These are phyloP conservation scores for Anthophora plumipes DNA, from an alignment of 2,888 invertebrate genomes.

Conservation along the genomic window DNA sequence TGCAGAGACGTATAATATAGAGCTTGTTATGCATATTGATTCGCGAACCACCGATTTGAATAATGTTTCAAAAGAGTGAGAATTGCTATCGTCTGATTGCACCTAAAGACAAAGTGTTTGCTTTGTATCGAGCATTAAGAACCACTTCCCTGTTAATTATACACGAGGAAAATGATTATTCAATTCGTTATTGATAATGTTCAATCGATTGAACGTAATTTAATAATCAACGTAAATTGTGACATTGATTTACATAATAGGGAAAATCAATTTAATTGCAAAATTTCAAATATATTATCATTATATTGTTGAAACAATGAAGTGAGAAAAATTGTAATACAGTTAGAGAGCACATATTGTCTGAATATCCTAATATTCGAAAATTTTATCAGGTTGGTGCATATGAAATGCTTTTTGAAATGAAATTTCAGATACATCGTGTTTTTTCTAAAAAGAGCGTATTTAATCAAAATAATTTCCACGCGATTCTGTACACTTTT, in stretches of 20 bases:
- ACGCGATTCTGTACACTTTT: no score
- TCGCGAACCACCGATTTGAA: constrained; percentile 22
- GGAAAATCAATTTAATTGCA: neutral
- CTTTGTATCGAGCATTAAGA: constrained; percentile 15
- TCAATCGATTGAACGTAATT: neutral
- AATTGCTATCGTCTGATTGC: neutral
- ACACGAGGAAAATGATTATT: constrained; percentile 3
- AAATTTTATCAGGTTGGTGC: no score
- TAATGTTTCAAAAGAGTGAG: constrained; percentile 9
- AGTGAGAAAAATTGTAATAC: no score
- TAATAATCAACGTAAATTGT: neutral
- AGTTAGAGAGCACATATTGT: no score
- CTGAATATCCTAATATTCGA: no score
- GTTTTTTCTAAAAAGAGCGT: no score
- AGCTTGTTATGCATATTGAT: constrained; percentile 29
- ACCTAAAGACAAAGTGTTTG: neutral
- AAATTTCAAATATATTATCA: neutral
- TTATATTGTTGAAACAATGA: no score
- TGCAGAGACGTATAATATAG: constrained; percentile 4
- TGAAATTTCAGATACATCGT: no score
- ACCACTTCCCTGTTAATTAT: constrained; percentile 36
- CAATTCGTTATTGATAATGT: neutral
- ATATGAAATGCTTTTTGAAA: no score
- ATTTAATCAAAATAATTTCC: no score
- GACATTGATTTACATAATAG: neutral